A percentile compares a stretch with the other conserved stretches of the same genome.
phyloP scores from a whole-genome alignment of 2,888 invertebrate genomes.

The Hermaeophaga mercurialis region DNA sequence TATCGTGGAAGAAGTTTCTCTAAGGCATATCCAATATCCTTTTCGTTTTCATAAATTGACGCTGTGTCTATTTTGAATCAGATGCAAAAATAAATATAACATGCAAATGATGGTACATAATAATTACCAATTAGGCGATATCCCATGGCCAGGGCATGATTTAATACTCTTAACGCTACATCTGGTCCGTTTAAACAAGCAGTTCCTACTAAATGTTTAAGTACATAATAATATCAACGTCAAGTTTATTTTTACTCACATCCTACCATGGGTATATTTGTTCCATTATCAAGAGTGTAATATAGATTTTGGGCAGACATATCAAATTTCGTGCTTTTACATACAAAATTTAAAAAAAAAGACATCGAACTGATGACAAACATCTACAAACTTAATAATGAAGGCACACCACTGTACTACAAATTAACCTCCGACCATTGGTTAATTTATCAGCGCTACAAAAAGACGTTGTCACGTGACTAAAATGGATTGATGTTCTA shows the following conservation, averaged over 20 bases:
- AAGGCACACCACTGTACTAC: too few relatives aligned
- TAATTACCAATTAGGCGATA: conserved; percentile 59
- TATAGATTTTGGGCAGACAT: conserved; percentile 40
- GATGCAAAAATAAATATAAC: not conserved
- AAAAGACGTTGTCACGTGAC: too few relatives aligned
- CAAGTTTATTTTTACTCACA: conserved; percentile 51
- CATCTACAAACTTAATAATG: too few relatives aligned
- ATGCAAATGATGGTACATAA: too few relatives aligned
- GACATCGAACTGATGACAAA: too few relatives aligned
- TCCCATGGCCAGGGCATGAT: conserved; percentile 68
- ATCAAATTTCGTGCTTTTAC: too few relatives aligned
- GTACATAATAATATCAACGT: not conserved
- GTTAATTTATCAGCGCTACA: too few relatives aligned
- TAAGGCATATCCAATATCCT: conserved; percentile 70
- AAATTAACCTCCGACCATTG: too few relatives aligned
- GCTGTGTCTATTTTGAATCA: conserved; percentile 70
- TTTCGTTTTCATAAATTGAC: conserved; percentile 76
- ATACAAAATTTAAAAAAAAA: too few relatives aligned
- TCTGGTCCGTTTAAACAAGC: conserved; percentile 63
- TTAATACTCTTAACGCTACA: conserved; percentile 61
- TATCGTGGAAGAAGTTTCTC: conserved; percentile 69
- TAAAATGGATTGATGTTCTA: too few relatives aligned
- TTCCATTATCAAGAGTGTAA: conserved; percentile 57
- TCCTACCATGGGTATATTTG: conserved; percentile 63
- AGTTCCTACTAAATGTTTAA: conserved; percentile 65